Conservation (phyloP, 2,113 vertebrate species). For the Enhydra lutris region DNA sequence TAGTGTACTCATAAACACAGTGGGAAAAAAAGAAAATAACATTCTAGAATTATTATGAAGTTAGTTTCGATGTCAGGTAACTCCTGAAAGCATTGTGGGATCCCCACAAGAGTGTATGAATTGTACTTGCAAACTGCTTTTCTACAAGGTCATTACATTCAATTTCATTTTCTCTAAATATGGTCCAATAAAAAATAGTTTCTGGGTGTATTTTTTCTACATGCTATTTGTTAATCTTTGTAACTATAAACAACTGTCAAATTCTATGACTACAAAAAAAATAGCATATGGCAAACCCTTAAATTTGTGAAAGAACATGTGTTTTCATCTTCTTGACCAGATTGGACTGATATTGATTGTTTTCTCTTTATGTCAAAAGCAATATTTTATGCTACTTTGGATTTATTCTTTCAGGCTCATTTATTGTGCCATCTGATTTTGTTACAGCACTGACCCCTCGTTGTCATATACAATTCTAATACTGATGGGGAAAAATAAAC, state of each 20-base stretch:
- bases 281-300: neutral
- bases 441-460: neutral
- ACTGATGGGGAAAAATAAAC: accelerated
- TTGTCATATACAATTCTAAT: constrained; percentile 25
- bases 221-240: neutral
- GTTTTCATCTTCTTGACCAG: neutral
- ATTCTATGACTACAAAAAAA: neutral
- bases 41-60: neutral
- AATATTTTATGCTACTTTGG: neutral
- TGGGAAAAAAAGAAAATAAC: neutral
- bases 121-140: neutral
- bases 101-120: neutral
- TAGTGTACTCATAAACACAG: neutral
- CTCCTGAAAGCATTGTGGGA: neutral
- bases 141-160: neutral
- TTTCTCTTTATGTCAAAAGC: neutral
- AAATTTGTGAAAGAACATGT: neutral
- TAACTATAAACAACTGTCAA: neutral
- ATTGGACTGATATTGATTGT: neutral
- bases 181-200: neutral
- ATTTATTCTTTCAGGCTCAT: neutral
- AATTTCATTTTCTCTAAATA: neutral
- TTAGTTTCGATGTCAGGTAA: neutral
- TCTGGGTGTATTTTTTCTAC: neutral
- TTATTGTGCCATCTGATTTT: neutral